phyloP scores from a whole-genome alignment of 2,113 vertebrate species.

The Dicrurus megarhynchus region DNA sequence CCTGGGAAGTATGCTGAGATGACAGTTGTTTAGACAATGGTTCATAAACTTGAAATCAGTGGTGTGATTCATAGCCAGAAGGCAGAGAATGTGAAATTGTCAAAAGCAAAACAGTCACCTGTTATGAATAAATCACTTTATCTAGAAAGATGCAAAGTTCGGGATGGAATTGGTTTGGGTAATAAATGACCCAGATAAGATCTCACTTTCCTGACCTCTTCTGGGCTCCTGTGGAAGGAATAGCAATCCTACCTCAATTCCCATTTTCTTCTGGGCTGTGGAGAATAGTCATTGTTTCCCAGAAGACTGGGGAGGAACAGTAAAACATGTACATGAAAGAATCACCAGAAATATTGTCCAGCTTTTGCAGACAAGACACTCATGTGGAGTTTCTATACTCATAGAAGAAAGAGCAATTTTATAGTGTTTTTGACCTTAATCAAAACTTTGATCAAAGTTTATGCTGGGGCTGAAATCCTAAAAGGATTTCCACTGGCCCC shows the following conservation, averaged over 20 bases:
- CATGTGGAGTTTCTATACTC: neutral
- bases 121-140: neutral
- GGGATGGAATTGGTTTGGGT: neutral
- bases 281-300: slow-evolving; percentile 70
- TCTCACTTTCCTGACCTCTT: neutral
- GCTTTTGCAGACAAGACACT: slow-evolving; percentile 61
- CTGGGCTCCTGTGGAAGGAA: slow-evolving; percentile 46
- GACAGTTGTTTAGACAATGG: neutral
- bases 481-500: neutral
- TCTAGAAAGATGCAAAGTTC: neutral
- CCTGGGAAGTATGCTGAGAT: neutral
- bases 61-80: neutral
- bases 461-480: neutral
- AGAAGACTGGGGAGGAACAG: neutral
- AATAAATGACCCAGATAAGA: neutral
- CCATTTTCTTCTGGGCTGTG: slow-evolving; percentile 74
- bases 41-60: neutral
- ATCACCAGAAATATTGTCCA: slow-evolving; percentile 61
- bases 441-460: neutral
- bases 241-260: slow-evolving; percentile 65
- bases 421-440: neutral
- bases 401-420: neutral
- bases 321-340: slow-evolving; percentile 67
- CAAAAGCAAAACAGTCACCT: neutral
- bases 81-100: neutral